These are phyloP conservation scores for Polypterus bichir DNA, from an alignment of 2,113 vertebrate genomes.

Conservation along the genomic window DNA sequence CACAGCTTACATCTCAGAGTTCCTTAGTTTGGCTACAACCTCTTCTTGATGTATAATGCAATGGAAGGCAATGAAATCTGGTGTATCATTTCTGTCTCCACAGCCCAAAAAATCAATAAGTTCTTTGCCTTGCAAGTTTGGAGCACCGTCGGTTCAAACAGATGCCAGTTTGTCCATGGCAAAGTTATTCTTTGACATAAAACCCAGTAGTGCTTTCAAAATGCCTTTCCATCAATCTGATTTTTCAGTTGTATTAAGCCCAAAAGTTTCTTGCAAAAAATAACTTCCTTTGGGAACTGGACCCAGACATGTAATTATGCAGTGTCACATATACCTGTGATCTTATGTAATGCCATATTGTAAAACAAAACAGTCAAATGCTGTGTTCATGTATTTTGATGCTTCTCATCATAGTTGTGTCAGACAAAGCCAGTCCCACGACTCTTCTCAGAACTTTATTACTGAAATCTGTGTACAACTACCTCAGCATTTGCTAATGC, in stretches of 20 bases:
- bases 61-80: background rate
- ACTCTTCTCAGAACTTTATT: background rate
- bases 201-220: background rate
- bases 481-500: background rate
- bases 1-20: slow-evolving; percentile 1
- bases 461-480: background rate
- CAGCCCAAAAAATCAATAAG: background rate
- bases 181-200: slow-evolving; percentile 1
- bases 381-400: background rate
- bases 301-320: background rate
- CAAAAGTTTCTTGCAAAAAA: background rate
- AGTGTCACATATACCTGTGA: background rate
- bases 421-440: background rate
- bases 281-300: background rate
- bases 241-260: background rate
- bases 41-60: too few species aligned
- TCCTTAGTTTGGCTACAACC: too few species aligned
- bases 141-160: background rate
- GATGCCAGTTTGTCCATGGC: background rate
- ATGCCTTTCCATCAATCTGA: background rate
- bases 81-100: background rate
- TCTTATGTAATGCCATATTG: background rate
- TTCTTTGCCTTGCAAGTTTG: slow-evolving; percentile 1
- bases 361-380: background rate
- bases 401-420: background rate